Base-by-base conservation (phyloP, 2,888 invertebrate genomes). In the Phlogophora meticulosa region DNA sequence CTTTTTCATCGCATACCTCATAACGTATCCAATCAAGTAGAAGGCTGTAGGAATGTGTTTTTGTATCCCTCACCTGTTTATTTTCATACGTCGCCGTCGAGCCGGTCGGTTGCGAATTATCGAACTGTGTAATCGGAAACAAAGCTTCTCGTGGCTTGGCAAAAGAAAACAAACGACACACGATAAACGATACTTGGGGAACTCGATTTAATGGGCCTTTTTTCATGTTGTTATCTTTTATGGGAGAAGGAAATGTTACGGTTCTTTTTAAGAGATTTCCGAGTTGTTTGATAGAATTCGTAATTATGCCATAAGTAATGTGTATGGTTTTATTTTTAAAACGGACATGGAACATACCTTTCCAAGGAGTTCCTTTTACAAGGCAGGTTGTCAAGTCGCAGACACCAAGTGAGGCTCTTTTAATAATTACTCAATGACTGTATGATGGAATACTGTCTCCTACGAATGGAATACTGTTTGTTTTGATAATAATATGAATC, bases 71-170 rank as follows among this genome's bases (percentile, higher is more conserved):
- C 48, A 56, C 9, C 43, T 58, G 45, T 69, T 74, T 69, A 55
- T 62, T 73, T 69, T 69, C 61, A 9, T 56, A 43, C 48, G 51
- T 63, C 24, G 28, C 28, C 45, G 9, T 36, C 20, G 22, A 46
- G 24, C 32, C 22, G 61, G 20, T 28, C 28, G 15, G 64, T 24
- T 58, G 45, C 42, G 59, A 65, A 78, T 72, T 69, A 80, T 78
- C 65, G 80, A 68, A 42, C 80, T 65, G 67, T 66, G 80, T 76
- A 78, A 76, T 76, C 69, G 59, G 52, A 67, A 80, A 78, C 78
- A 80, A 78, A 78, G 66, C 59, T 59, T 49, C 52, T 45, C 49
- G 40, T 49, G 51, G 71, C 48, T 60, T 40, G 28, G 60, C 10
- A 58, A 75, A 79, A 76, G 52, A 68, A 78, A 72, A 79, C 43